These are phyloP conservation scores for Lepidotrigona ventralis DNA, from an alignment of 1,140 invertebrate species.

Conservation along the genomic window DNA sequence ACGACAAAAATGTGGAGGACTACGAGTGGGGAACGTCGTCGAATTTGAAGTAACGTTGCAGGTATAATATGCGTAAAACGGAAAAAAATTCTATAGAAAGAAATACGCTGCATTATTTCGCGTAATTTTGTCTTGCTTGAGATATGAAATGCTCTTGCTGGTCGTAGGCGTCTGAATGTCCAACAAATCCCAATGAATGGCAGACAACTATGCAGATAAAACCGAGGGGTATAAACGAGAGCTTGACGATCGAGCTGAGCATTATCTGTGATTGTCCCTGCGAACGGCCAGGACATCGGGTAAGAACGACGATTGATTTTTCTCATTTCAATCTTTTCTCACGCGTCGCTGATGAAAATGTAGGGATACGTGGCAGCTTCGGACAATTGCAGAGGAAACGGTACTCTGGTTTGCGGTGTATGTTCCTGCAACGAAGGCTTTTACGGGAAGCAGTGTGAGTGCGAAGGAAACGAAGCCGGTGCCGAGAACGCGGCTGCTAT, in stretches of 20 bases:
- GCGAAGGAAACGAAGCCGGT: conserved; percentile 76
- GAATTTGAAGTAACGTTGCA: conserved; percentile 73
- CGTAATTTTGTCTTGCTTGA: neutral
- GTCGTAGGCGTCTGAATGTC: conserved; percentile 80
- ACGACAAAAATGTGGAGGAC: conserved; percentile 81
- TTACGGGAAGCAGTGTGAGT: conserved; percentile 87
- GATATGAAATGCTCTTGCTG: conserved; percentile 2
- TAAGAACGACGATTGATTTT: conserved; percentile 50
- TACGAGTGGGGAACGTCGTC: conserved; percentile 83
- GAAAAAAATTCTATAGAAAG: neutral
- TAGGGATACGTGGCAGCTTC: conserved; percentile 76
- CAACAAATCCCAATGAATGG: conserved; percentile 82
- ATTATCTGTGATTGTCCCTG: conserved; percentile 89
- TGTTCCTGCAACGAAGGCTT: conserved; percentile 85
- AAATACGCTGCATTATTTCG: neutral
- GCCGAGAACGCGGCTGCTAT: conserved; percentile 37
- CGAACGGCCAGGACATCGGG: conserved; percentile 80
- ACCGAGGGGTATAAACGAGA: conserved; percentile 88
- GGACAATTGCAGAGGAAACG: conserved; percentile 77
- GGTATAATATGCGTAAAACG: conserved; percentile 43
- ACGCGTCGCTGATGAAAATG: neutral
- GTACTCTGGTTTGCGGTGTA: conserved; percentile 86
- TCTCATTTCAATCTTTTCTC: neutral
- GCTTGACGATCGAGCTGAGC: conserved; percentile 85
- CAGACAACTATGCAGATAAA: conserved; percentile 86